Evolutionary conservation across 2,888 invertebrate genomes (phyloP).

Genomic region (Julus scanicus): DNA sequence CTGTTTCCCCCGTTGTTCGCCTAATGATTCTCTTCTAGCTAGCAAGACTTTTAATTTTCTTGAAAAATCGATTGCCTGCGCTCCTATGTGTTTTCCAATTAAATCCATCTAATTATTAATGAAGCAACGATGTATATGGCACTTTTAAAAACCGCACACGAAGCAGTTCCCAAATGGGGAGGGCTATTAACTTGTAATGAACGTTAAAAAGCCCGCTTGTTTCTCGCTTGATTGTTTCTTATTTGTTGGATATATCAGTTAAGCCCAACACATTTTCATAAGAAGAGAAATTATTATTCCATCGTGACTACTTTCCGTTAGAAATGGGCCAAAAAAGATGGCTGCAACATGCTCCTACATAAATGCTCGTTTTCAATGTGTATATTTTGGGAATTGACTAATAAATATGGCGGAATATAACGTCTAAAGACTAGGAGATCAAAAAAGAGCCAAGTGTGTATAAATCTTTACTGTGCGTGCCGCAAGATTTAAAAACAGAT

Average conservation of each 20-base stretch:
- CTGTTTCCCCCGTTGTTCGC: neutral
- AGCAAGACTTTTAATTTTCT: slow-evolving; percentile 35
- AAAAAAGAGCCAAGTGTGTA: neutral
- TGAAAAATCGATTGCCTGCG: slow-evolving; percentile 17
- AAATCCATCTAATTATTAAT: slow-evolving; percentile 42
- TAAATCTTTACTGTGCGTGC: neutral
- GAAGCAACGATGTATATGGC: slow-evolving; percentile 42
- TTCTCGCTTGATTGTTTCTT: slow-evolving; percentile 39
- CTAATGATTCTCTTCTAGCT: neutral
- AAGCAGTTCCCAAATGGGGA: slow-evolving; percentile 42
- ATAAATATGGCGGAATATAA: slow-evolving; percentile 17
- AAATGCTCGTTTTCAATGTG: slow-evolving; percentile 6
- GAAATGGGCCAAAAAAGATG: slow-evolving; percentile 21
- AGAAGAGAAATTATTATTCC: slow-evolving; percentile 35
- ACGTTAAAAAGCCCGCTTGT: slow-evolving; percentile 30
- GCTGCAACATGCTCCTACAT: neutral
- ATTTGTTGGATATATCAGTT: slow-evolving; percentile 27
- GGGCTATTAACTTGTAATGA: slow-evolving; percentile 42
- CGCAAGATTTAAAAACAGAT: slow-evolving; percentile 35
- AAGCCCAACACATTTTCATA: slow-evolving; percentile 42
- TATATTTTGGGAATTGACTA: neutral
- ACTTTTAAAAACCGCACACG: slow-evolving; percentile 42
- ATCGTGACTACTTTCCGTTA: slow-evolving; percentile 23
- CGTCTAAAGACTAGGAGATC: slow-evolving; percentile 7
- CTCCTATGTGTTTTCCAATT: slow-evolving; percentile 39